Evolutionary conservation across 2,113 vertebrate genomes (phyloP).

Genomic region (Naja naja): DNA sequence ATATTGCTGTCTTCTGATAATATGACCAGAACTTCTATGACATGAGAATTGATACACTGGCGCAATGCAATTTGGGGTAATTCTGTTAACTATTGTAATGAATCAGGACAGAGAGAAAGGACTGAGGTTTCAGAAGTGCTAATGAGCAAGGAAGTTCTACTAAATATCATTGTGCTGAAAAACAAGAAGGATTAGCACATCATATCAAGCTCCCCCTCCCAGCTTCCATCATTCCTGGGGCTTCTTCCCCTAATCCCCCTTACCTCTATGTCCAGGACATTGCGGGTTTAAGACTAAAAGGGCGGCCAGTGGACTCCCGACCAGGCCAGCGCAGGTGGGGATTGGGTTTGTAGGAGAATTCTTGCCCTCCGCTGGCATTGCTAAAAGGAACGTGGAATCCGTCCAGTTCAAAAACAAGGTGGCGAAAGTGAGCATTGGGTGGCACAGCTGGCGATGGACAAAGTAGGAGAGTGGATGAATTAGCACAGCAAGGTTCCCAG

Average conservation of each 20-base stretch:
- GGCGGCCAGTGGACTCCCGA: slow-evolving; percentile 44
- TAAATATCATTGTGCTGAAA: not conserved
- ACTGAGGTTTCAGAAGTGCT: not conserved
- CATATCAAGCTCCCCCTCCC: not conserved
- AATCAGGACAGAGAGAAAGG: not conserved
- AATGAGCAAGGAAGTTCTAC: not conserved
- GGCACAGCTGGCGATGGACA: slow-evolving; percentile 74
- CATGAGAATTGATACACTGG: not conserved
- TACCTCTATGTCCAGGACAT: slow-evolving; percentile 76
- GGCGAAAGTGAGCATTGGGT: slow-evolving; percentile 51
- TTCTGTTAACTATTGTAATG: no score
- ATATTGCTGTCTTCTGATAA: not conserved
- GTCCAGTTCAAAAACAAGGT: slow-evolving; percentile 82
- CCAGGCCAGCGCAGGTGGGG: slow-evolving; percentile 68
- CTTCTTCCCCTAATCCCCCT: not conserved
- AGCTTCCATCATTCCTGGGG: no score
- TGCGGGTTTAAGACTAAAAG: slow-evolving; percentile 75
- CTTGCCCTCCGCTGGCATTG: slow-evolving; percentile 64
- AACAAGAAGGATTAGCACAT: not conserved
- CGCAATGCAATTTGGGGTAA: not conserved
- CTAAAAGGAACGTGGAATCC: slow-evolving; percentile 77
- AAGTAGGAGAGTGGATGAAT: slow-evolving; percentile 73
- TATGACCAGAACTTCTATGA: not conserved
- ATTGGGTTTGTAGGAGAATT: slow-evolving; percentile 72
- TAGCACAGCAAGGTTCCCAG: slow-evolving; percentile 68